A percentile compares a stretch with the other conserved stretches of the same genome.
These are phyloP conservation scores for Eonycteris spelaea DNA, from an alignment of 2,113 vertebrate genomes.

Conservation along the genomic window DNA sequence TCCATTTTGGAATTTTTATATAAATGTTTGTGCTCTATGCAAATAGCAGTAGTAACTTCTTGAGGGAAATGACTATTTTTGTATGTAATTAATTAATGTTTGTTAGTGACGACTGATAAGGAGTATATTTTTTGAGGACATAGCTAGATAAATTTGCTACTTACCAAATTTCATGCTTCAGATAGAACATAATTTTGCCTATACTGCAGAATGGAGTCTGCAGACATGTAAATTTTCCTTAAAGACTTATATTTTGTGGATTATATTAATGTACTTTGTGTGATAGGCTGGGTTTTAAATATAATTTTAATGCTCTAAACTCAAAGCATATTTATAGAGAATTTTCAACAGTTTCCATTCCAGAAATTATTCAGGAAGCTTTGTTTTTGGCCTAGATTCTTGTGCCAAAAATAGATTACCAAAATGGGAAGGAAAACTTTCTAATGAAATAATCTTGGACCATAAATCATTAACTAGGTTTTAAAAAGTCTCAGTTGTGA, in stretches of 20 bases:
- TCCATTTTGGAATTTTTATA: background rate
- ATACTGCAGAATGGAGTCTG: background rate
- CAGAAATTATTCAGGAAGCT: slow-evolving; percentile 40
- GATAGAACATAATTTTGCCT: background rate
- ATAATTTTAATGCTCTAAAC: slow-evolving; percentile 29
- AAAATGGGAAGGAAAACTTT: slow-evolving; percentile 6
- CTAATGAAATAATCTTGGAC: slow-evolving; percentile 28
- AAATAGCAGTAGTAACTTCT: background rate
- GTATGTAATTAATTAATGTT: background rate
- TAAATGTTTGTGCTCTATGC: background rate
- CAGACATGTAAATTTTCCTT: background rate
- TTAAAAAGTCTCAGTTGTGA: background rate
- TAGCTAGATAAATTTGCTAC: background rate
- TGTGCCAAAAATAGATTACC: slow-evolving; percentile 48
- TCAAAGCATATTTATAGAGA: background rate
- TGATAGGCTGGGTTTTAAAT: background rate
- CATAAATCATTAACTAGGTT: slow-evolving; percentile 54
- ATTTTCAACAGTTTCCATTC: slow-evolving; percentile 44
- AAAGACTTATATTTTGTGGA: background rate
- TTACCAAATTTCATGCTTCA: background rate
- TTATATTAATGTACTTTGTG: background rate
- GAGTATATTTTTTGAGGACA: background rate
- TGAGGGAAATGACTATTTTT: background rate
- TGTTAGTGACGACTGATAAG: background rate
- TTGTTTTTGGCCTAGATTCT: slow-evolving; percentile 60